These are phyloP conservation scores for Hydrochoerus hydrochaeris DNA, from an alignment of 2,113 vertebrate species.

Conservation along the genomic window DNA sequence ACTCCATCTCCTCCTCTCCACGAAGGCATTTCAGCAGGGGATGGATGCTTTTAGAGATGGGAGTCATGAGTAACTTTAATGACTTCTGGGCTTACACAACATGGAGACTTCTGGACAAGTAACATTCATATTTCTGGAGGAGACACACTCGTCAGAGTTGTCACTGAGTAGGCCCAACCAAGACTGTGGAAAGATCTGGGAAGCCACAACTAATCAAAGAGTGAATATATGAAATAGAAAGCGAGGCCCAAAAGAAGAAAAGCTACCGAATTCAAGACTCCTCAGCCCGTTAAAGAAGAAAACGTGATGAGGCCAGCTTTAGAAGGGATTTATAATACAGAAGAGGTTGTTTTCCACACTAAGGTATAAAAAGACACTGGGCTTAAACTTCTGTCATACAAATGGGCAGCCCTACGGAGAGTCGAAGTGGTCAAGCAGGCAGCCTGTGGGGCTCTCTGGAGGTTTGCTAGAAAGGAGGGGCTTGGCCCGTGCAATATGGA, in stretches of 20 bases:
- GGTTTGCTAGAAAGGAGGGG: neutral
- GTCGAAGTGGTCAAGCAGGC: neutral
- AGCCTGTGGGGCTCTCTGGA: slow-evolving; percentile 17
- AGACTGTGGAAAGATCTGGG: slow-evolving; percentile 24
- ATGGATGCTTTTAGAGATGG: slow-evolving; percentile 33
- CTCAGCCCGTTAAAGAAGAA: neutral
- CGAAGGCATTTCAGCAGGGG: neutral
- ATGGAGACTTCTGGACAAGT: neutral
- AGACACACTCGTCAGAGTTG: neutral
- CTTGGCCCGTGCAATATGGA: neutral
- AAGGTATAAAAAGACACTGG: neutral
- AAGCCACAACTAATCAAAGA: neutral
- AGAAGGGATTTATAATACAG: slow-evolving; percentile 33
- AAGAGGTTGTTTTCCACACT: slow-evolving; percentile 31
- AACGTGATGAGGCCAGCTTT: slow-evolving; percentile 23
- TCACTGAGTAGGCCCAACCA: slow-evolving; percentile 21
- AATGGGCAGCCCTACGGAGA: neutral
- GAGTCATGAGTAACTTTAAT: neutral
- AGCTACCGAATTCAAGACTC: slow-evolving; percentile 14
- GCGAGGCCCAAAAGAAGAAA: neutral
- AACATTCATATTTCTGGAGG: neutral
- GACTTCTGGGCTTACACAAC: neutral
- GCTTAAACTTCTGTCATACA: neutral
- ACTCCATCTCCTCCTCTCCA: neutral
- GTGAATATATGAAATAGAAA: slow-evolving; percentile 42